Evolutionary conservation across 53 echinoderm and acorn worm species (phyloP).

Genomic region (Glandiceps talaboti): DNA sequence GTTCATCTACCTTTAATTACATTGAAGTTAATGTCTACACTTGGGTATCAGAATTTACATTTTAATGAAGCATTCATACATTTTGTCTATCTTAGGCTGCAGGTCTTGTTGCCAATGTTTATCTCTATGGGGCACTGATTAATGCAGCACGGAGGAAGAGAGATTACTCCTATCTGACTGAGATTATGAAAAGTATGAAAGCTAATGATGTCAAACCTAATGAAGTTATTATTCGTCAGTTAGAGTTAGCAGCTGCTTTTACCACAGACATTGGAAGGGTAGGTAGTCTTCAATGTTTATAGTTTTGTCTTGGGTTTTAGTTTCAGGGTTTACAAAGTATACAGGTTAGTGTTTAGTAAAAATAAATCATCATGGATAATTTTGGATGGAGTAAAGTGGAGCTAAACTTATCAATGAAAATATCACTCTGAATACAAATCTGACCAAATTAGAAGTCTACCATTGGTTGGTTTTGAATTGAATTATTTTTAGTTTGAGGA

Average conservation of each 20-base stretch:
- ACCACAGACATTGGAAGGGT: constrained; percentile 24
- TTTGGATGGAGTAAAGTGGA: too few relatives aligned
- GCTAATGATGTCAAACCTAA: constrained; percentile 33
- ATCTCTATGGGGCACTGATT: constrained; percentile 63
- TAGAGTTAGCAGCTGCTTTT: constrained; percentile 48
- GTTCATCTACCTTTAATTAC: too few relatives aligned
- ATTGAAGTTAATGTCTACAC: too few relatives aligned
- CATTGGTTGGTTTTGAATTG: too few relatives aligned
- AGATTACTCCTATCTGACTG: constrained; percentile 46
- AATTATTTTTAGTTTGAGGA: too few relatives aligned
- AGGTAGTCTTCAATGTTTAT: background rate
- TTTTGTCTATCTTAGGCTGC: constrained; percentile 35
- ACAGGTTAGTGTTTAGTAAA: background rate
- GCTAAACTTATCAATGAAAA: too few relatives aligned
- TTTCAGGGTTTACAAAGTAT: background rate
- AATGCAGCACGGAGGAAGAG: constrained; percentile 37
- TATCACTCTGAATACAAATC: too few relatives aligned
- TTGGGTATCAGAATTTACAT: too few relatives aligned
- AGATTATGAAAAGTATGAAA: constrained; percentile 56
- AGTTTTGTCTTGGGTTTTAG: background rate
- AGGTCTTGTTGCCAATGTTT: constrained; percentile 38
- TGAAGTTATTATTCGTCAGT: constrained; percentile 35
- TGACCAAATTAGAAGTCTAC: too few relatives aligned
- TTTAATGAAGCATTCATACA: too few relatives aligned
- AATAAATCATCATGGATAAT: too few relatives aligned